Evolutionary conservation across 2,888 invertebrate genomes (phyloP).

Genomic region (Bombylius major): DNA sequence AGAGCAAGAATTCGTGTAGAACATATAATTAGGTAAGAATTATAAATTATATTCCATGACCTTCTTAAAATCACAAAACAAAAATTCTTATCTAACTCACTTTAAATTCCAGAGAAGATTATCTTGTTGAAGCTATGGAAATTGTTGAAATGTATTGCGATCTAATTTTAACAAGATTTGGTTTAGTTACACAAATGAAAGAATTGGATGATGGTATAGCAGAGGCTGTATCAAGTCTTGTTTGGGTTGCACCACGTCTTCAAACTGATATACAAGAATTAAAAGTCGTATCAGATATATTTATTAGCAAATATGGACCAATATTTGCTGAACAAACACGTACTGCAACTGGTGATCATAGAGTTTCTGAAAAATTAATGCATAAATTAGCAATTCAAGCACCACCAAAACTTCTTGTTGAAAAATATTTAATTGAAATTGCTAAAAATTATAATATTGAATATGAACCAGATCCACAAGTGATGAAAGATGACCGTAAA

Average conservation of each 20-base stretch:
- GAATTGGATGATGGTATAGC: slow-evolving; percentile 89
- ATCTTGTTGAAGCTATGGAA: slow-evolving; percentile 98
- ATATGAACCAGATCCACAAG: slow-evolving; percentile 89
- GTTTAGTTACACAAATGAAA: slow-evolving; percentile 93
- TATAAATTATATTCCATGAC: background rate
- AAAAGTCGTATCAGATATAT: slow-evolving; percentile 73
- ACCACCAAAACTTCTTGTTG: slow-evolving; percentile 89
- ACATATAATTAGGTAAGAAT: slow-evolving; percentile 72
- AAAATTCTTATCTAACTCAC: background rate
- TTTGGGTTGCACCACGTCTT: slow-evolving; percentile 94
- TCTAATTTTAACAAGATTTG: slow-evolving; percentile 87
- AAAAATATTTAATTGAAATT: slow-evolving; percentile 87
- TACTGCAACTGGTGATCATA: slow-evolving; percentile 76
- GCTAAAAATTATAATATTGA: slow-evolving; percentile 90
- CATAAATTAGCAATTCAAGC: slow-evolving; percentile 90
- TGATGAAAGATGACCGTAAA: slow-evolving; percentile 59
- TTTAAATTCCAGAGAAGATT: slow-evolving; percentile 65
- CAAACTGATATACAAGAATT: slow-evolving; percentile 70
- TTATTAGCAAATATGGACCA: slow-evolving; percentile 86
- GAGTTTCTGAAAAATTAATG: slow-evolving; percentile 80
- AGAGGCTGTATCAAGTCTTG: slow-evolving; percentile 88
- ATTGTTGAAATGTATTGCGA: slow-evolving; percentile 99
- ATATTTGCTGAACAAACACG: slow-evolving; percentile 83
- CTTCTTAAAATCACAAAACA: accelerated
- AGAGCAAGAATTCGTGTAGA: slow-evolving; percentile 95